Evolutionary conservation across 2,888 invertebrate genomes (phyloP).

Genomic region (Glaucopsyche alexis): DNA sequence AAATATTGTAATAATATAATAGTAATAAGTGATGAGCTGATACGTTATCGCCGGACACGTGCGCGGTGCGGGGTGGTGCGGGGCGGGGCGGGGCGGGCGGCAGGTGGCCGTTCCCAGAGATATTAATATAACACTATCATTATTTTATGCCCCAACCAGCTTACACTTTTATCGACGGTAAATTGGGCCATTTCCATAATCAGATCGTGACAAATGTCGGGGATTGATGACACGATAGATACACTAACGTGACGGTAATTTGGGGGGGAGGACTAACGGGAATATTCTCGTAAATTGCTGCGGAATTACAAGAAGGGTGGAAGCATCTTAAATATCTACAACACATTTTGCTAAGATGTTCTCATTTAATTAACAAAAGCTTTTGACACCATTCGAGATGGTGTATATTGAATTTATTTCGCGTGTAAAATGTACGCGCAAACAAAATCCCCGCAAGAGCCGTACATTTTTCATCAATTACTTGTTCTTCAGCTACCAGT

Average conservation of each 20-base stretch:
- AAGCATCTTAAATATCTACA: too few species aligned
- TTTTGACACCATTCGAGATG: too few species aligned
- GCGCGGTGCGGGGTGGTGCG: neutral
- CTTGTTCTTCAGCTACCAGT: too few species aligned
- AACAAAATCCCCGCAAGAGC: too few species aligned
- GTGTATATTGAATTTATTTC: too few species aligned
- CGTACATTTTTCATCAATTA: too few species aligned
- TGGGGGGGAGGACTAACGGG: neutral
- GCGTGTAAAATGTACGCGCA: too few species aligned
- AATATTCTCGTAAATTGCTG: neutral
- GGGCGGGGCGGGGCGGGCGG: neutral
- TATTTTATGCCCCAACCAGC: neutral
- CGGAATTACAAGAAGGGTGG: neutral
- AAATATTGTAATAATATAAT: slow-evolving; percentile 20
- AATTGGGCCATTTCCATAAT: slow-evolving; percentile 15
- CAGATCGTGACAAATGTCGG: slow-evolving; percentile 6
- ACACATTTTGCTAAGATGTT: too few species aligned
- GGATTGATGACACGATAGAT: neutral
- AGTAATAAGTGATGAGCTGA: slow-evolving; percentile 15
- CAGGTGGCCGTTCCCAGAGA: slow-evolving; percentile 12
- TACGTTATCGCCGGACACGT: slow-evolving; percentile 14
- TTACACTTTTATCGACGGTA: slow-evolving; percentile 8
- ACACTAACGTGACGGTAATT: slow-evolving; percentile 3
- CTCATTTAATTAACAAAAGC: too few species aligned
- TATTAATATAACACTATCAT: slow-evolving; percentile 19